A percentile compares a stretch with the other conserved stretches of the same genome.
Conservation (phyloP, 2,888 invertebrate genomes). For the Perizoma flavofasciatum region DNA sequence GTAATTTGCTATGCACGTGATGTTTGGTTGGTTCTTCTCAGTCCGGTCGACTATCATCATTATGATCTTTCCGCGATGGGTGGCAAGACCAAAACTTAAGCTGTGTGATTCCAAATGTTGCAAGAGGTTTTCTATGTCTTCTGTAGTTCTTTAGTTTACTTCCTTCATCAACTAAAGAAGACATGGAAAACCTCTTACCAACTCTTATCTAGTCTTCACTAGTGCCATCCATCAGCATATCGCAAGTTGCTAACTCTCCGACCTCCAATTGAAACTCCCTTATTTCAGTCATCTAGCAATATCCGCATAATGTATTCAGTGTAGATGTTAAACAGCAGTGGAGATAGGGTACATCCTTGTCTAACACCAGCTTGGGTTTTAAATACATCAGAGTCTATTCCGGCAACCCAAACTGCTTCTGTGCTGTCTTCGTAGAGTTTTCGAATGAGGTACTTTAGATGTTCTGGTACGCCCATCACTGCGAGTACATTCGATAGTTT, state of each 20-base stretch:
- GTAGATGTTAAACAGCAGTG: background rate
- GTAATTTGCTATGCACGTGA: background rate
- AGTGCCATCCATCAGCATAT: background rate
- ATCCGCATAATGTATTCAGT: background rate
- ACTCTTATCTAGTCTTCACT: no score
- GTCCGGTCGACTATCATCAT: slow-evolving; percentile 10
- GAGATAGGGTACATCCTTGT: background rate
- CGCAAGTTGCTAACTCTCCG: background rate
- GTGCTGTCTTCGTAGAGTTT: no score
- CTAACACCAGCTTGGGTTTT: no score
- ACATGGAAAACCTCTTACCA: no score
- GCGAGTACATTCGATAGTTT: no score
- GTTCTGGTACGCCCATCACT: no score
- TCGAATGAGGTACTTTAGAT: no score
- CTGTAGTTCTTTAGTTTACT: no score
- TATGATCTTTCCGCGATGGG: slow-evolving; percentile 2
- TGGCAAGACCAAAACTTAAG: slow-evolving; percentile 1
- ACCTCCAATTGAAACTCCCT: background rate
- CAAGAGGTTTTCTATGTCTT: slow-evolving; percentile 3
- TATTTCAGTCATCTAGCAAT: background rate
- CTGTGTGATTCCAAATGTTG: background rate
- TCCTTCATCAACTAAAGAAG: no score
- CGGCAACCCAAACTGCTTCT: no score
- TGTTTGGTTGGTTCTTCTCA: background rate
- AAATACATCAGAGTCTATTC: no score